Conservation (phyloP, 2,888 invertebrate genomes). For the Dolichopus griseipennis region DNA sequence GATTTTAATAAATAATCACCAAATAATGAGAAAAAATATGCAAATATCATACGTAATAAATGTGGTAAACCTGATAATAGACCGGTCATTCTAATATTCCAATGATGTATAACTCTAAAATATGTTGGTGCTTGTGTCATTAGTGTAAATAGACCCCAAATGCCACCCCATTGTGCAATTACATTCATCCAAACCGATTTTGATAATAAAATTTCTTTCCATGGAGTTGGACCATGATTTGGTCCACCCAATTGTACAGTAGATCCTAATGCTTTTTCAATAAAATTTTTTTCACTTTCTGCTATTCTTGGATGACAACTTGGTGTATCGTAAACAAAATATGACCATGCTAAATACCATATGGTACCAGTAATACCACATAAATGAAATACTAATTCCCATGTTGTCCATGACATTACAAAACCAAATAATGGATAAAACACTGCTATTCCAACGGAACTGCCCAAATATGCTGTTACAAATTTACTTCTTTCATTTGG, state of each 20-base stretch:
- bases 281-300: slow-evolving; percentile 49
- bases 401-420: slow-evolving; percentile 55
- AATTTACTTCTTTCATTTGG: slow-evolving; percentile 68
- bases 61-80: slow-evolving; percentile 57
- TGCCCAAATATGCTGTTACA: slow-evolving; percentile 55
- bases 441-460: slow-evolving; percentile 56
- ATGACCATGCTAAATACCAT: slow-evolving; percentile 59
- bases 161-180: slow-evolving; percentile 55
- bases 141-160: slow-evolving; percentile 61
- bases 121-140: slow-evolving; percentile 64
- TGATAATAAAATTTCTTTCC: slow-evolving; percentile 52
- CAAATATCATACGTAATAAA: slow-evolving; percentile 51
- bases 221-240: slow-evolving; percentile 49
- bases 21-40: slow-evolving; percentile 49
- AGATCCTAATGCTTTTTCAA: slow-evolving; percentile 48
- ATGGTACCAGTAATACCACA: slow-evolving; percentile 52
- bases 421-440: slow-evolving; percentile 63
- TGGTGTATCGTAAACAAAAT: slow-evolving; percentile 56
- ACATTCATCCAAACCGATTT: slow-evolving; percentile 56
- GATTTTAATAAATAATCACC: slow-evolving; percentile 52
- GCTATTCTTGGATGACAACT: slow-evolving; percentile 57
- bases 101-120: slow-evolving; percentile 59
- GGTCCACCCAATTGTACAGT: slow-evolving; percentile 31
- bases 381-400: slow-evolving; percentile 64
- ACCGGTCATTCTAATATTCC: slow-evolving; percentile 56